phyloP scores from a whole-genome alignment of 2,888 invertebrate species.

The Abrostola tripartita region DNA sequence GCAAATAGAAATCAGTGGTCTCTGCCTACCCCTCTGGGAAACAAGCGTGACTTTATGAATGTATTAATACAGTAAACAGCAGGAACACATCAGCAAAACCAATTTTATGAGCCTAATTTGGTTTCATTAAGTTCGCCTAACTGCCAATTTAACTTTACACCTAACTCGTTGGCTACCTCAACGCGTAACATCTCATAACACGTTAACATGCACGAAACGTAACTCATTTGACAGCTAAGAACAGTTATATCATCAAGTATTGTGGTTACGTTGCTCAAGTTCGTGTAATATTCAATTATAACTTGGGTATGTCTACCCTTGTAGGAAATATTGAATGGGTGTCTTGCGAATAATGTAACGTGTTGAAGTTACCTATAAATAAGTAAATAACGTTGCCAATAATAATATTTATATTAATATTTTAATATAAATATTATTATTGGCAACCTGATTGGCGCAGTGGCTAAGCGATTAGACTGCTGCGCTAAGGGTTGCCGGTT shows the following conservation, averaged over 20 bases:
- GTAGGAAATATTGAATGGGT: slow-evolving; percentile 12
- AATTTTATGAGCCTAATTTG: slow-evolving; percentile 17
- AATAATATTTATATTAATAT: too few relatives aligned
- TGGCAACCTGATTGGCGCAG: too few relatives aligned
- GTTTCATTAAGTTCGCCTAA: slow-evolving; percentile 27
- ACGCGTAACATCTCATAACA: slow-evolving; percentile 30
- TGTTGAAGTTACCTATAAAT: neutral
- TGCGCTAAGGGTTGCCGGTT: too few relatives aligned
- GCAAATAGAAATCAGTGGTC: too few relatives aligned
- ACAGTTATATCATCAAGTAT: slow-evolving; percentile 50
- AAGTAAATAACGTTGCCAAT: too few relatives aligned
- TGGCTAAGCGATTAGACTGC: too few relatives aligned
- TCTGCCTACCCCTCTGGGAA: neutral
- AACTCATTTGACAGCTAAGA: slow-evolving; percentile 53
- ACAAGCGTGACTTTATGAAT: neutral
- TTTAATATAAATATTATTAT: too few relatives aligned
- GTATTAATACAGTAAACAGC: neutral
- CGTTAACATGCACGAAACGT: slow-evolving; percentile 54
- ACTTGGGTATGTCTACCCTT: slow-evolving; percentile 20
- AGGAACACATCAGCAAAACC: slow-evolving; percentile 1
- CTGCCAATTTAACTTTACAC: slow-evolving; percentile 16
- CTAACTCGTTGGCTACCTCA: slow-evolving; percentile 25
- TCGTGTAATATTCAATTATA: slow-evolving; percentile 46
- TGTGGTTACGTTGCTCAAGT: slow-evolving; percentile 41
- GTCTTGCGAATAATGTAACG: neutral